Evolutionary conservation across 1,140 invertebrate genomes (phyloP), one percentile per base, ranked within the genome.

Genomic region (Chlorops oryzae): DNA sequence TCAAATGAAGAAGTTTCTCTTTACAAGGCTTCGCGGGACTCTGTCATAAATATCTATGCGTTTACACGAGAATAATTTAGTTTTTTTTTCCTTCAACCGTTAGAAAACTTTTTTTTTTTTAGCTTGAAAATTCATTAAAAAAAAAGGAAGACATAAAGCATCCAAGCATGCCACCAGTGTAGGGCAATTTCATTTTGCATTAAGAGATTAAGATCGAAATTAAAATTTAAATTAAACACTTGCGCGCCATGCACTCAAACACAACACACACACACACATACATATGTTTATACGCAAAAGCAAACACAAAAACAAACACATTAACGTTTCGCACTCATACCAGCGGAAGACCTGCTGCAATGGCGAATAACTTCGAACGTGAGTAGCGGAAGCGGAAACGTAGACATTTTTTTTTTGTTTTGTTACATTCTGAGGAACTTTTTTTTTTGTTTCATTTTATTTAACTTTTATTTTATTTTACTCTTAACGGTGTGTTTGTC

Each of bases 201-300:
- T 54, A 54, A 54, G 52, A 54, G 52, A 54, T 54, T 54, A 54
- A 54, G 47, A 54, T 54, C 52, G 52, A 54, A 54, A 54, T 54
- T 54, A 54, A 54, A 54, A 54, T 54, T 54, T 54, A 54, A 54
- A 54, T 54, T 54, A 54, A 54, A 54, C 52, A 40, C 38, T 49
- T 32, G 47, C 37, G 37, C 45, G n/a, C 45, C 28, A 15, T 35
- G 37, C 37, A 9, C 9, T 32, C 15, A 32, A 32, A 9, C 9
- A 32, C 28, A 32, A 32, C 28, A 32, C 9, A 10, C 9, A 32
- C 28, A 32, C 9, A 10, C 9, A 32, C 28, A 32, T 15, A 9
- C 9, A 32, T 15, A 32, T 15, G 9, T 10, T 32, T 32, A 15
- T 10, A 32, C 28, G 15, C 9, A 32, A 32, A 10, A 32, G 15